Conservation (phyloP, 2,113 vertebrate genomes). For the Hiodon tergisus region DNA sequence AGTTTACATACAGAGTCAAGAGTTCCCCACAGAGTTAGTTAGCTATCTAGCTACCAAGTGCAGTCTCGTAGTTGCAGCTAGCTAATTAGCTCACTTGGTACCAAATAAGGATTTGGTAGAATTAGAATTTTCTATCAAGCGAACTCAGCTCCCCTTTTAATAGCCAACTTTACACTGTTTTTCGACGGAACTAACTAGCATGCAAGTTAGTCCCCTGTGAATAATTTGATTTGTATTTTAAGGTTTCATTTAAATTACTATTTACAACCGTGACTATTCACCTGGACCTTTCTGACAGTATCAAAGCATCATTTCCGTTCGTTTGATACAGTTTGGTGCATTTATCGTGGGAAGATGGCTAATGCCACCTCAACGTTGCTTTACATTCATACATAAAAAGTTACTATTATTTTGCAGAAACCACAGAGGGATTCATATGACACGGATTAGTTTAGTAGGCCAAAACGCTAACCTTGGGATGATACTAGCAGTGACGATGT, state of each 20-base stretch:
- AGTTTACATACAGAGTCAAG: background rate
- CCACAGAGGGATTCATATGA: background rate
- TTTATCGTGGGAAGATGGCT: background rate
- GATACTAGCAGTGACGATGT: background rate
- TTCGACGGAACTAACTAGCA: no score
- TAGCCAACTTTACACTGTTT: no score
- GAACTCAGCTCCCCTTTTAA: no score
- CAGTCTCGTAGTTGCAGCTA: background rate
- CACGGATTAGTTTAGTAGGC: conserved; percentile 5
- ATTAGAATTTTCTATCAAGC: no score
- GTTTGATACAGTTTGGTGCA: background rate
- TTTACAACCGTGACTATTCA: background rate
- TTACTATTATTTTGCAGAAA: background rate
- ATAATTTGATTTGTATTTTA: no score
- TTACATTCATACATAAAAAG: conserved; percentile 6
- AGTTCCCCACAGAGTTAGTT: background rate
- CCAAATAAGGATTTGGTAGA: no score
- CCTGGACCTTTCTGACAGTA: no score
- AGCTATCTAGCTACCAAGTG: conserved; percentile 8
- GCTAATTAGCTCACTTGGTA: background rate
- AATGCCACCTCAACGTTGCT: background rate
- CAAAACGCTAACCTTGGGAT: conserved; percentile 15
- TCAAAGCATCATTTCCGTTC: background rate
- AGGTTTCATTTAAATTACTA: background rate
- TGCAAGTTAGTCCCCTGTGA: no score